A percentile compares a stretch with the other conserved stretches of the same genome.
These are phyloP conservation scores for Ommatoiulus sabulosus DNA, from an alignment of 2,888 invertebrate species.

Conservation along the genomic window DNA sequence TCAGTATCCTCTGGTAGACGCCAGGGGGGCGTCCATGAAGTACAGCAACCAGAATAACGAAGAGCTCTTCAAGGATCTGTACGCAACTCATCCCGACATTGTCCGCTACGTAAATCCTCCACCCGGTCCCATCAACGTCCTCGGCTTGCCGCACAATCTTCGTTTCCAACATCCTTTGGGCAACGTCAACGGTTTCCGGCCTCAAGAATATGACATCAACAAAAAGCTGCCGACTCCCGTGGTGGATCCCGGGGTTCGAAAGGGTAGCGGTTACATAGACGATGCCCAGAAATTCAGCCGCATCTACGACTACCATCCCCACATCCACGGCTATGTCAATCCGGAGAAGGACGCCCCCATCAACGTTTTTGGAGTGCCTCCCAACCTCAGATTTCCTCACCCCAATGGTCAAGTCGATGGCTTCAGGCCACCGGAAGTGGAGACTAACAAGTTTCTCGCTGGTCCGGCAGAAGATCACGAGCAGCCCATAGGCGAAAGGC, in stretches of 20 bases:
- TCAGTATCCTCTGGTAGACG: slow-evolving; percentile 13
- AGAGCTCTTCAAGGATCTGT: slow-evolving; percentile 45
- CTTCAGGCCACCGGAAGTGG: slow-evolving; percentile 55
- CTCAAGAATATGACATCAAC: background rate
- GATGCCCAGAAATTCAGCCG: slow-evolving; percentile 41
- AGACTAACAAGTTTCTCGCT: slow-evolving; percentile 37
- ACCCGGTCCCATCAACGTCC: slow-evolving; percentile 42
- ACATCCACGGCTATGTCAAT: slow-evolving; percentile 50
- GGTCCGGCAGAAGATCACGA: slow-evolving; percentile 49
- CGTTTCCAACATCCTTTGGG: slow-evolving; percentile 40
- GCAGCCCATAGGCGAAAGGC: background rate
- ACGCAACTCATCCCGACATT: slow-evolving; percentile 52
- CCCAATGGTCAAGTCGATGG: slow-evolving; percentile 54
- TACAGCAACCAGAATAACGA: slow-evolving; percentile 51
- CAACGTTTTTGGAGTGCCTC: slow-evolving; percentile 53
- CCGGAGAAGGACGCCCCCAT: slow-evolving; percentile 47
- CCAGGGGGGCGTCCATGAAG: slow-evolving; percentile 29
- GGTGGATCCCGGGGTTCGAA: slow-evolving; percentile 25
- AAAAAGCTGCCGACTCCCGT: slow-evolving; percentile 16
- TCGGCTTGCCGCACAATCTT: slow-evolving; percentile 52
- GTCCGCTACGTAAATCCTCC: slow-evolving; percentile 45
- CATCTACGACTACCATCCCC: slow-evolving; percentile 53
- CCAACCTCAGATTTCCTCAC: slow-evolving; percentile 29
- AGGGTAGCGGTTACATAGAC: slow-evolving; percentile 50
- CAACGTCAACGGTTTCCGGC: slow-evolving; percentile 42